Conservation (phyloP, 2,797 vertebrate genomes). For the Rhynchotus rufescens region DNA sequence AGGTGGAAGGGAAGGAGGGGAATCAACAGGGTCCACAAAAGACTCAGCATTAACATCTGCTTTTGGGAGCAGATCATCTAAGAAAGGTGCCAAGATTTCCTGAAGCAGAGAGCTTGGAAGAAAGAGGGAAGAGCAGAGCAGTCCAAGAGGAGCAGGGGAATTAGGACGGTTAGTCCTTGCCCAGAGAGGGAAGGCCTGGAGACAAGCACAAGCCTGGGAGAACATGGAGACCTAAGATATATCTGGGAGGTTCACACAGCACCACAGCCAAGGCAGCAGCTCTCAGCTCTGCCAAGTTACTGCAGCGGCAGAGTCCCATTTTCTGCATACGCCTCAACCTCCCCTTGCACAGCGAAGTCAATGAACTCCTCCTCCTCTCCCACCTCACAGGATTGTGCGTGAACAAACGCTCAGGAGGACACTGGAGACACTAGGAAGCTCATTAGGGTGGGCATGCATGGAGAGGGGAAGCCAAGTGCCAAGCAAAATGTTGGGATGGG, state of each 20-base stretch:
- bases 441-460: background rate
- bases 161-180: background rate
- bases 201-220: background rate
- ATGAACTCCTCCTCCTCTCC: background rate
- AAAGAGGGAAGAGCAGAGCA: background rate
- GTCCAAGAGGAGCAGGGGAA: background rate
- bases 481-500: background rate
- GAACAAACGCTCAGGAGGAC: background rate
- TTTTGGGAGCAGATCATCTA: background rate
- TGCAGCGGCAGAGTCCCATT: background rate
- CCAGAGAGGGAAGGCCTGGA: background rate
- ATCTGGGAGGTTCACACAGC: background rate
- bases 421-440: background rate
- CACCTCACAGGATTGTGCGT: background rate
- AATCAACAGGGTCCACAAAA: accelerated
- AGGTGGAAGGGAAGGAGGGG: background rate
- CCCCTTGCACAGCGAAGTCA: background rate
- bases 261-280: background rate
- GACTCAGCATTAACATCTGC: background rate
- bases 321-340: background rate
- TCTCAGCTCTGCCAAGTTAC: background rate
- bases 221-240: background rate
- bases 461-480: background rate
- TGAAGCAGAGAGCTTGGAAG: background rate
- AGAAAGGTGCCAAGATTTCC: background rate